These are phyloP conservation scores for Rhinolophus ferrumequinum DNA, from an alignment of 2,113 vertebrate genomes.

Conservation along the genomic window DNA sequence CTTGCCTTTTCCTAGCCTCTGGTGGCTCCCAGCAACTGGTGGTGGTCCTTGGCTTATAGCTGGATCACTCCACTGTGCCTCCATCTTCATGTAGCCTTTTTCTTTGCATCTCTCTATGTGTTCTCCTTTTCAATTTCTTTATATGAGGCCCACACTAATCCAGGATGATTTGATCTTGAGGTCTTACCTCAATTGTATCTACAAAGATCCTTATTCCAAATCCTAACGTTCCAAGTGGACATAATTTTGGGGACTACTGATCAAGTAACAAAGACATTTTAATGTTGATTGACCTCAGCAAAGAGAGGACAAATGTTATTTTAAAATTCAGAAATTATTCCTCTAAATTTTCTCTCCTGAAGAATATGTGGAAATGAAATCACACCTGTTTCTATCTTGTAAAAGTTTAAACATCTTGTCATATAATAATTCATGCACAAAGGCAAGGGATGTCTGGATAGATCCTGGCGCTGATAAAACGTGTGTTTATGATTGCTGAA, in stretches of 20 bases:
- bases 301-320: neutral
- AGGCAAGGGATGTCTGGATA: neutral
- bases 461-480: neutral
- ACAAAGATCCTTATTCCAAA: slow-evolving; percentile 9
- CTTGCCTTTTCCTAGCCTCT: neutral
- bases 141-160: neutral
- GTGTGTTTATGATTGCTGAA: neutral
- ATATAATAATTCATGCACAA: neutral
- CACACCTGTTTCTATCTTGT: neutral
- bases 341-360: neutral
- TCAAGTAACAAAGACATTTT: neutral
- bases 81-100: neutral
- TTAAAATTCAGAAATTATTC: slow-evolving; percentile 20
- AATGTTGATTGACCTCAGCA: neutral
- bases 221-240: neutral
- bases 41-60: neutral
- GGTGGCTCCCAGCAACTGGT: neutral
- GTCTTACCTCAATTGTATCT: neutral
- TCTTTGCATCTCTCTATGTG: neutral
- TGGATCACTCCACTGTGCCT: neutral
- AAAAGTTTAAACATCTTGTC: neutral
- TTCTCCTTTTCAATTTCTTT: neutral
- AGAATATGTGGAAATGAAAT: neutral
- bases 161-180: neutral
- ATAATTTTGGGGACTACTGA: neutral